Evolutionary conservation across 1,140 invertebrate species (phyloP).

Genomic region (Limonius californicus): DNA sequence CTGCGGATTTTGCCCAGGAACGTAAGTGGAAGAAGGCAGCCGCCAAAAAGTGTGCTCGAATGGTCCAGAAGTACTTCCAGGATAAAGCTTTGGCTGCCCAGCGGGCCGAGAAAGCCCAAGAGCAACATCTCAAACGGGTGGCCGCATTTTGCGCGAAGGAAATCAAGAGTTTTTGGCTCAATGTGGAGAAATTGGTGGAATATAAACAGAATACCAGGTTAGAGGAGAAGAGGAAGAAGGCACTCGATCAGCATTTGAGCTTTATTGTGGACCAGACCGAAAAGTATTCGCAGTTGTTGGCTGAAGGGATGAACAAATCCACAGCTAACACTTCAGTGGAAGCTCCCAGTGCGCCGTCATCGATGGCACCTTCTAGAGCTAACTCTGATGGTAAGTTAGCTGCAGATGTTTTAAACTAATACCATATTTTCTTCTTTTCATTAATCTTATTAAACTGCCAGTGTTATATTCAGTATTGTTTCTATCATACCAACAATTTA

Average conservation of each 20-base stretch:
- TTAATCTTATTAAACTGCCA: too few relatives aligned
- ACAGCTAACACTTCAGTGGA: conserved; percentile 15
- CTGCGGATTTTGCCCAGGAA: conserved; percentile 95
- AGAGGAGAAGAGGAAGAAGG: conserved; percentile 93
- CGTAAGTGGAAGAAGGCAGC: conserved; percentile 96
- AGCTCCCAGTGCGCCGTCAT: conserved; percentile 39
- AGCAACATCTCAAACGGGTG: conserved; percentile 78
- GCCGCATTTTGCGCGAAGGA: conserved; percentile 90
- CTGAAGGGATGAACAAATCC: conserved; percentile 75
- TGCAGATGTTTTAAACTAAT: too few relatives aligned
- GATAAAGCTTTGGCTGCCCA: conserved; percentile 87
- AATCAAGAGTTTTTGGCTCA: conserved; percentile 92
- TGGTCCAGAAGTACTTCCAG: conserved; percentile 95
- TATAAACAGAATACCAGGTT: conserved; percentile 89
- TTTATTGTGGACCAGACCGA: conserved; percentile 99
- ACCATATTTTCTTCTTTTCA: too few relatives aligned
- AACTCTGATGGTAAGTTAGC: conserved; percentile 52
- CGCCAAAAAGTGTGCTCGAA: conserved; percentile 87
- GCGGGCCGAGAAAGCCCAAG: conserved; percentile 88
- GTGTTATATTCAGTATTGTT: too few relatives aligned
- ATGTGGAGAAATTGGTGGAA: conserved; percentile 96
- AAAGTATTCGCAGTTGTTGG: conserved; percentile 90
- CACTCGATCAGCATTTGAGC: conserved; percentile 94
- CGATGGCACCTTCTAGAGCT: conserved; percentile 47
- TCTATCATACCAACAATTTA: too few relatives aligned